Evolutionary conservation across 2,888 invertebrate genomes (phyloP).

Genomic region (Saturnia japonica): DNA sequence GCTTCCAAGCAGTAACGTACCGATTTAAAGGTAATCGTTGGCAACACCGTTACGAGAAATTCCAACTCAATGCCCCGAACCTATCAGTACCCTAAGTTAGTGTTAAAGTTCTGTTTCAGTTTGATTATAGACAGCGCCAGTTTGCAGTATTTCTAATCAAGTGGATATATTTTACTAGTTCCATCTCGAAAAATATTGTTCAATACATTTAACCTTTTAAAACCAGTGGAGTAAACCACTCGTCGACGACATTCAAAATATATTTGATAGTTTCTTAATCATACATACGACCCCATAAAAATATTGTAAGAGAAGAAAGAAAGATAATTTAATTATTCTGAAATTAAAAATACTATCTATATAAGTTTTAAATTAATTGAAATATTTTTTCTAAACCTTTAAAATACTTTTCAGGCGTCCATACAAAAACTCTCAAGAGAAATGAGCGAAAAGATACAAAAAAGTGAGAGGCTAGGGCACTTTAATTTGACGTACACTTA

Average conservation of each 20-base stretch:
- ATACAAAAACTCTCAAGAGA: background rate
- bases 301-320: background rate
- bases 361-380: background rate
- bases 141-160: no score
- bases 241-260: background rate
- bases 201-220: background rate
- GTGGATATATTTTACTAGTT: no score
- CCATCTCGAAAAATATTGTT: background rate
- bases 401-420: conserved; percentile 1
- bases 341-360: background rate
- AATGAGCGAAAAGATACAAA: background rate
- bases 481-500: background rate
- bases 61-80: no score
- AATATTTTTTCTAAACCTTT: background rate
- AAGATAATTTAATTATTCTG: background rate
- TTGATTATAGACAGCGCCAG: no score
- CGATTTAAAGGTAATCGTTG: no score
- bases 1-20: no score
- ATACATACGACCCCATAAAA: background rate
- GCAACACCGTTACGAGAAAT: no score
- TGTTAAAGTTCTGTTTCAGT: no score
- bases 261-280: background rate
- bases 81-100: no score
- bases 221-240: background rate
- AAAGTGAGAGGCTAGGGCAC: background rate